Percentiles rank a stretch among this genome's conserved stretches.
Evolutionary conservation across 35 echinoderm and acorn worm genomes (phyloP).

Genomic region (Hemicentrotus pulcherrimus): DNA sequence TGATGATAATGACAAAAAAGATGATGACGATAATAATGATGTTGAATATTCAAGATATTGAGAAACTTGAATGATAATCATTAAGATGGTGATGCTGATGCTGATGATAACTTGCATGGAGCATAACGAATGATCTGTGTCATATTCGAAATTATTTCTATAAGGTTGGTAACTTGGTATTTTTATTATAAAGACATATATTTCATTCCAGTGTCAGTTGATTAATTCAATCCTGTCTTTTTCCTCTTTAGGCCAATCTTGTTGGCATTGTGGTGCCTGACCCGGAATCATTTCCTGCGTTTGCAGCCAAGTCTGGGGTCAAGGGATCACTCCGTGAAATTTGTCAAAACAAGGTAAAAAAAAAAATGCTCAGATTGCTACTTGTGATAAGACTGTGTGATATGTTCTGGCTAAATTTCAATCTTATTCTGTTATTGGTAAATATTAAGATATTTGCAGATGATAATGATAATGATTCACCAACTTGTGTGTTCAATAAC

Average conservation of each 20-base stretch:
- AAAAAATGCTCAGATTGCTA: neutral
- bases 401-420: too few species aligned
- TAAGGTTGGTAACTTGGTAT: too few species aligned
- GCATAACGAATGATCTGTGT: too few species aligned
- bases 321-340: slow-evolving; percentile 31
- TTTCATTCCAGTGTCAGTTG: too few species aligned
- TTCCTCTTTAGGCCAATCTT: slow-evolving; percentile 15
- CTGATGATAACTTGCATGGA: neutral
- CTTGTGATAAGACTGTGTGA: neutral
- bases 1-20: neutral
- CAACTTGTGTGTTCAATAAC: neutral
- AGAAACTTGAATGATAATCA: neutral
- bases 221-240: neutral
- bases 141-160: too few species aligned
- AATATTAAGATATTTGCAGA: too few species aligned
- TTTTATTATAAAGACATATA: too few species aligned
- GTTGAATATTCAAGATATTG: neutral
- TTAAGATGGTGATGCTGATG: neutral
- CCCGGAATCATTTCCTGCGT: slow-evolving; percentile 41
- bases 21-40: neutral
- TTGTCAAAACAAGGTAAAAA: slow-evolving; percentile 43
- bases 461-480: too few species aligned
- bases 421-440: too few species aligned
- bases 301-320: neutral
- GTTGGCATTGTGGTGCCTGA: slow-evolving; percentile 51